These are phyloP conservation scores for Strigops habroptila DNA, from an alignment of 2,113 vertebrate genomes.

Conservation along the genomic window DNA sequence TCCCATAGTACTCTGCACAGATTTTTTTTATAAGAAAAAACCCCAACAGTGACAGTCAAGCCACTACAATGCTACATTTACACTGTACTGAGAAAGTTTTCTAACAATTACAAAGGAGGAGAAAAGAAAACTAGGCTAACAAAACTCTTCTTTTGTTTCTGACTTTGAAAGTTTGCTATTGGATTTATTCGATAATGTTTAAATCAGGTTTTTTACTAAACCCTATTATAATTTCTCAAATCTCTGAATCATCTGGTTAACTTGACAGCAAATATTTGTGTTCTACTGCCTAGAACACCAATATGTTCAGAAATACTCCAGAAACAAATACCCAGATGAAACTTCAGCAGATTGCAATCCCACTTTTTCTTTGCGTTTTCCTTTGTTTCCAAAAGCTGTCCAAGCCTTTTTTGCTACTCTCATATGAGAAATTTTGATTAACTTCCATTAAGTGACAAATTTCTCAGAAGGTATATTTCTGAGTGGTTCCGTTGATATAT, in stretches of 20 bases:
- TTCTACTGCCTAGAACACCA: background rate
- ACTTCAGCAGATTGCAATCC: background rate
- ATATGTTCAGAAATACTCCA: background rate
- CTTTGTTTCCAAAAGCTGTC: background rate
- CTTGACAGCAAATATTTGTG: background rate
- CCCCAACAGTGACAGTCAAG: background rate
- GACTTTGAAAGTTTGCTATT: background rate
- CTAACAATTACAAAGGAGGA: background rate
- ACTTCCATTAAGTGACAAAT: conserved; percentile 18
- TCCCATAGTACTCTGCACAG: background rate
- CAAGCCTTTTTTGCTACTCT: background rate
- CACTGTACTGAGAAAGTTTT: background rate
- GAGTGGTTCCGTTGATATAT: background rate
- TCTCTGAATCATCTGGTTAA: background rate
- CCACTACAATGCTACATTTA: background rate
- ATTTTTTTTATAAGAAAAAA: background rate
- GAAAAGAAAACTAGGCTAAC: background rate
- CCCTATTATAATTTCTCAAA: background rate
- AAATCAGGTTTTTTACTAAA: background rate
- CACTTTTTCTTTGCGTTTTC: background rate
- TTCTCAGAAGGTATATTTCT: conserved; percentile 8
- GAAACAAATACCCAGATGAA: background rate
- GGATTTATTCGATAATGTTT: background rate
- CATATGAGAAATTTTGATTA: background rate
- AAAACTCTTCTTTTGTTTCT: background rate